Percentiles rank a stretch among this genome's conserved stretches.
phyloP scores from a whole-genome alignment of 2,797 vertebrate species.

The Coranthus polyacanthus region DNA sequence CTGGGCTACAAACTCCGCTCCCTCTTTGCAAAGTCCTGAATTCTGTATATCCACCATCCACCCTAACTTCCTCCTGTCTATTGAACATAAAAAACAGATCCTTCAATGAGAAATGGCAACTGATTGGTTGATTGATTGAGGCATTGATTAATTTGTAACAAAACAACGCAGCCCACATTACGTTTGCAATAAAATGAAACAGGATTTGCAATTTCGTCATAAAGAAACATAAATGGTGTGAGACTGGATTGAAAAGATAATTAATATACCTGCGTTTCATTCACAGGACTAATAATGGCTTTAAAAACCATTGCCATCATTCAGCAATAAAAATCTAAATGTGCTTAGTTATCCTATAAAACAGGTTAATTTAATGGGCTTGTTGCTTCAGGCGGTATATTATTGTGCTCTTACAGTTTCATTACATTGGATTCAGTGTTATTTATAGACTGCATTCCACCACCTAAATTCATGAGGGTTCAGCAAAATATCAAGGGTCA shows the following conservation, averaged over 20 bases:
- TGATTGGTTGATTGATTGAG: no score
- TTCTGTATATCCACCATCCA: no score
- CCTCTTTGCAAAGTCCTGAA: no score
- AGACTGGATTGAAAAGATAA: neutral
- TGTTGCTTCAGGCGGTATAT: conserved; percentile 24
- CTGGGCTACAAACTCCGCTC: no score
- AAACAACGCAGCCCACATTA: no score
- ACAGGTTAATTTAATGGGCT: conserved; percentile 18
- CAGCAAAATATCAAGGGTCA: conserved; percentile 69
- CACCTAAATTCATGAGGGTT: conserved; percentile 40
- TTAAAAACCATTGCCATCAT: neutral
- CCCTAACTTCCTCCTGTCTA: no score
- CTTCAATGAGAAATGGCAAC: no score
- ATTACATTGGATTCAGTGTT: conserved; percentile 12
- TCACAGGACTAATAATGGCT: neutral
- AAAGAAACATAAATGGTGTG: no score
- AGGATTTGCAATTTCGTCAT: no score
- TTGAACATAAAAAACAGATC: no score
- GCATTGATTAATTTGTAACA: no score
- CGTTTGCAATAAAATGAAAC: no score
- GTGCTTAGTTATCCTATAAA: conserved; percentile 8
- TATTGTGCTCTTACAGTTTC: conserved; percentile 19
- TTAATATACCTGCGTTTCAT: neutral
- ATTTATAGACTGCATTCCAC: conserved; percentile 46
- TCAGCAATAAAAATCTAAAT: conserved; percentile 5